phyloP scores from a whole-genome alignment of 2,888 invertebrate species.

The Scaeva pyrastri region DNA sequence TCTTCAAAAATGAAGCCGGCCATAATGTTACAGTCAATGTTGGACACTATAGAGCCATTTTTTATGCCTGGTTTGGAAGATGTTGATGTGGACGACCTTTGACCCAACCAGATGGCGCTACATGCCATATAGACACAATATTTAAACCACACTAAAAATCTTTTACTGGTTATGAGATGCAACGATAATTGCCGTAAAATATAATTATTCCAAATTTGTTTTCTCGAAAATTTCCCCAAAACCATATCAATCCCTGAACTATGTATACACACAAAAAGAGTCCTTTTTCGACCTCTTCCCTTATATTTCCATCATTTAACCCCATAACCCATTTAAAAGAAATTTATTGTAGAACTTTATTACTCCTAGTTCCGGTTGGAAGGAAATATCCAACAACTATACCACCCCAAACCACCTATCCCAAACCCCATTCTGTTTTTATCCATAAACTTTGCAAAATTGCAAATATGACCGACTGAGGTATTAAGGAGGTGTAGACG shows the following conservation, averaged over 20 bases:
- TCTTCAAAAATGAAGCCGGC: too few species aligned
- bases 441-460: constrained; percentile 10
- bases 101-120: too few species aligned
- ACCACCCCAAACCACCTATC: background rate
- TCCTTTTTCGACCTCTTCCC: background rate
- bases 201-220: too few species aligned
- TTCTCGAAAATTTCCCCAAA: too few species aligned
- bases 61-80: too few species aligned
- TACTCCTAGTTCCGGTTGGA: constrained; percentile 44
- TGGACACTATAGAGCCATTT: too few species aligned
- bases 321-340: constrained; percentile 73
- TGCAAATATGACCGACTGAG: constrained; percentile 34
- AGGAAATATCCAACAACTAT: constrained; percentile 47
- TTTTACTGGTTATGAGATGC: too few species aligned
- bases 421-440: background rate
- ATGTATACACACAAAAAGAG: background rate
- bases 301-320: constrained; percentile 57
- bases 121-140: too few species aligned
- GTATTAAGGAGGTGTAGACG: background rate
- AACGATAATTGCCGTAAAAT: too few species aligned
- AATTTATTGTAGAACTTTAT: constrained; percentile 72
- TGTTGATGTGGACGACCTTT: too few species aligned
- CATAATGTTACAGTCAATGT: too few species aligned
- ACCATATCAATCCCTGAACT: background rate
- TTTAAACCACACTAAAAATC: too few species aligned